These are phyloP conservation scores for Dyspetes luteomarginatus DNA, from an alignment of 2,888 invertebrate genomes.

Conservation along the genomic window DNA sequence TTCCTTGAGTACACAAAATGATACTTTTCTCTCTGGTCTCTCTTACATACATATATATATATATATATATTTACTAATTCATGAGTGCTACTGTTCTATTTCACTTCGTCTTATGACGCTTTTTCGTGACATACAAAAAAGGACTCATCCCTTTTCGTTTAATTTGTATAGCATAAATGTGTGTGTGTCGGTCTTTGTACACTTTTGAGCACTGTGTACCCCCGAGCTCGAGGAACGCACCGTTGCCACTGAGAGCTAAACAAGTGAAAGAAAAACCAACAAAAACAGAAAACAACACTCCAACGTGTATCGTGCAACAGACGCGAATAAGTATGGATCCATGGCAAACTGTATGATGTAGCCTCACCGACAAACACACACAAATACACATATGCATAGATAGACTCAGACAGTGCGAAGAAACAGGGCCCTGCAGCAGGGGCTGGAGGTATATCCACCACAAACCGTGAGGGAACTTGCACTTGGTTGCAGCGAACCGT, in stretches of 20 bases:
- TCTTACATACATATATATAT: neutral
- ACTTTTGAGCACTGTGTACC: conserved; percentile 24
- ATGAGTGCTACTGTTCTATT: neutral
- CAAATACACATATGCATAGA: neutral
- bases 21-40: too few relatives aligned
- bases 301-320: conserved; percentile 12
- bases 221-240: conserved; percentile 13
- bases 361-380: too few relatives aligned
- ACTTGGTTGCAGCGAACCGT: conserved; percentile 59
- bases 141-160: neutral
- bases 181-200: neutral
- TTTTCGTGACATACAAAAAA: neutral
- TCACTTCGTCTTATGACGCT: neutral
- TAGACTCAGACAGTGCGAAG: neutral
- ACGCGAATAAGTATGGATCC: conserved; percentile 19
- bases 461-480: conserved; percentile 28
- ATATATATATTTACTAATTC: neutral
- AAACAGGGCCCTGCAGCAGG: conserved; percentile 13
- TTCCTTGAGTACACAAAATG: too few relatives aligned
- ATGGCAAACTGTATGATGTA: conserved; percentile 36
- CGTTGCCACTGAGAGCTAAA: neutral
- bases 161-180: neutral
- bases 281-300: neutral
- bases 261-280: neutral
- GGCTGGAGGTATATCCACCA: conserved; percentile 24